Evolutionary conservation across 2,888 invertebrate genomes (phyloP).

Genomic region (Pelosia muscerda): DNA sequence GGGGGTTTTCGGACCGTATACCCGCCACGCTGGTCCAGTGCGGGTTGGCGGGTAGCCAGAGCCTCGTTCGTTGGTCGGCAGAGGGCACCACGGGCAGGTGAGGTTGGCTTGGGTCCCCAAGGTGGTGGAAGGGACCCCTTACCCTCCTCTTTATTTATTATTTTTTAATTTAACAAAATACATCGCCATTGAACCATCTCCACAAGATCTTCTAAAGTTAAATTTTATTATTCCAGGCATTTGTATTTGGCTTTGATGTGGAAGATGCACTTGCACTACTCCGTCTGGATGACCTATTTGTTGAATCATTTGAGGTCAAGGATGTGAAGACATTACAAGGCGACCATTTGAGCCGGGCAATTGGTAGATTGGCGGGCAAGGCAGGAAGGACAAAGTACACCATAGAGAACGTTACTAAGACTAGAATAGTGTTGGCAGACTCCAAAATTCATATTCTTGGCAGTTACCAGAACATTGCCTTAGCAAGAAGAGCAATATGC

Average conservation of each 20-base stretch:
- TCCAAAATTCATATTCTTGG: slow-evolving; percentile 98
- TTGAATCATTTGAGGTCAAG: slow-evolving; percentile 98
- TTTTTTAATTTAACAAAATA: too few relatives aligned
- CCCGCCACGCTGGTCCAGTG: too few relatives aligned
- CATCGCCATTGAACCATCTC: neutral
- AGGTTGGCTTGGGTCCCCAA: too few relatives aligned
- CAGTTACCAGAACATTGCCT: slow-evolving; percentile 98
- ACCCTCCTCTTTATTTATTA: too few relatives aligned
- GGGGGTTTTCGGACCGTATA: too few relatives aligned
- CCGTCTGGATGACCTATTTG: slow-evolving; percentile 97
- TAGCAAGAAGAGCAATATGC: slow-evolving; percentile 97
- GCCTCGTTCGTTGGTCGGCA: too few relatives aligned
- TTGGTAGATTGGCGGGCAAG: slow-evolving; percentile 99
- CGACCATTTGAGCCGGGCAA: slow-evolving; percentile 97
- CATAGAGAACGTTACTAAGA: slow-evolving; percentile 99
- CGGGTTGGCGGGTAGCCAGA: too few relatives aligned
- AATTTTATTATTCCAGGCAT: slow-evolving; percentile 87
- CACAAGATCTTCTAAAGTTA: neutral
- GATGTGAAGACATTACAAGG: slow-evolving; percentile 98
- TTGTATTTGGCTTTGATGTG: slow-evolving; percentile 98
- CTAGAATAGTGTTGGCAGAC: slow-evolving; percentile 98
- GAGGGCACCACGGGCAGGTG: too few relatives aligned
- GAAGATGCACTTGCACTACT: slow-evolving; percentile 98
- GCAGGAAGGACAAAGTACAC: slow-evolving; percentile 98
- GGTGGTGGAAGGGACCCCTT: too few relatives aligned